Evolutionary conservation across 2,888 invertebrate species (phyloP).

Genomic region (Heliconius sara): DNA sequence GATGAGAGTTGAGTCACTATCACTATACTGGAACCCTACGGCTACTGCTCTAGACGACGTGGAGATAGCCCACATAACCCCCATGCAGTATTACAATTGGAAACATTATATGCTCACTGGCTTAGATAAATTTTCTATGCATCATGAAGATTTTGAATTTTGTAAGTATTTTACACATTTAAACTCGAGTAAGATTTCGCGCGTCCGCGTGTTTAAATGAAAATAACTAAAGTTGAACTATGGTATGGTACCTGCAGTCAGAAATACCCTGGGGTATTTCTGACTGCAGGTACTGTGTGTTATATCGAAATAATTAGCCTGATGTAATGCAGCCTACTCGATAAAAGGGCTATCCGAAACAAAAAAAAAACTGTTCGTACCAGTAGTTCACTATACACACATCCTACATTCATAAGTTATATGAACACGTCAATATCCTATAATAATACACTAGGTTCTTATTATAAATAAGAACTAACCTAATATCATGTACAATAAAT

Average conservation of each 20-base stretch:
- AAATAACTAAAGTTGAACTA: not conserved
- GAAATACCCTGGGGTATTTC: too few species aligned
- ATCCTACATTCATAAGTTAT: too few species aligned
- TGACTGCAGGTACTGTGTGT: too few species aligned
- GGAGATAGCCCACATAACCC: constrained; percentile 79
- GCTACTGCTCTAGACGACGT: constrained; percentile 81
- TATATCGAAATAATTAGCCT: not conserved
- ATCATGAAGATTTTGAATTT: constrained; percentile 91
- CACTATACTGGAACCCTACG: constrained; percentile 89
- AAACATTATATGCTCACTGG: constrained; percentile 90
- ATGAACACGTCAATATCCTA: too few species aligned
- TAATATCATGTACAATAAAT: not conserved
- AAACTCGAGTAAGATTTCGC: too few species aligned
- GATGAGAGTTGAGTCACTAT: constrained; percentile 89
- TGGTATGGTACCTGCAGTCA: too few species aligned
- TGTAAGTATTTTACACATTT: constrained; percentile 81
- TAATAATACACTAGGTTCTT: not conserved
- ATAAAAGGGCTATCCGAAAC: not conserved
- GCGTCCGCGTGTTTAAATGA: not conserved
- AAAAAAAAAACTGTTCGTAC: too few species aligned
- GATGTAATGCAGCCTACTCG: not conserved
- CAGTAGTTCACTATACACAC: too few species aligned
- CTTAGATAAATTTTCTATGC: constrained; percentile 89
- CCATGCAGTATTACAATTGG: constrained; percentile 87
- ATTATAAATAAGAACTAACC: not conserved